These are phyloP conservation scores for Paramisgurnus dabryanus DNA, from an alignment of 2,113 vertebrate genomes.

Conservation along the genomic window DNA sequence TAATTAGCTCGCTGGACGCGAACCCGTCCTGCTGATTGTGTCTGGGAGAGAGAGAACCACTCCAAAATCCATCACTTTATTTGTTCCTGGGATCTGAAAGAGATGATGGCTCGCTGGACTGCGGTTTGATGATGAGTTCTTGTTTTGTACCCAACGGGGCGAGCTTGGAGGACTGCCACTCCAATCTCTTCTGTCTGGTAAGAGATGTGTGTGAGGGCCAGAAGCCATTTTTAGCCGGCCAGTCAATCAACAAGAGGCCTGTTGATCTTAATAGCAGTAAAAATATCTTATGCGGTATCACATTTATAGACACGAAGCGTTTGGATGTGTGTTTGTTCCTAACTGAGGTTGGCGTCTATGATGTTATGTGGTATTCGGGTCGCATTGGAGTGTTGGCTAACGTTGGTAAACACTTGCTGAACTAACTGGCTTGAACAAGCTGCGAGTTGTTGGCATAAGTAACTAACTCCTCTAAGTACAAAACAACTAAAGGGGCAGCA, in stretches of 20 bases:
- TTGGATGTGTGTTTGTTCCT: not conserved
- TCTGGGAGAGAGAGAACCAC: constrained; percentile 46
- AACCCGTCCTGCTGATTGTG: constrained; percentile 46
- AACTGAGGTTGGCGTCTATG: not conserved
- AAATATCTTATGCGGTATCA: not conserved
- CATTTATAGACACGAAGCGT: not conserved
- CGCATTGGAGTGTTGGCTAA: not conserved
- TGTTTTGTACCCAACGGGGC: constrained; percentile 99
- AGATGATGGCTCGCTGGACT: constrained; percentile 90
- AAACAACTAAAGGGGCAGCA: not conserved
- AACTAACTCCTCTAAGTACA: not conserved
- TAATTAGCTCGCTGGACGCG: constrained; percentile 60
- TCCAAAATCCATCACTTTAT: constrained; percentile 37
- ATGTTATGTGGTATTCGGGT: constrained; percentile 5
- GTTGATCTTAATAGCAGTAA: constrained; percentile 43
- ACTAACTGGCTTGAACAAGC: constrained; percentile 22
- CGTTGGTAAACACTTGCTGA: constrained; percentile 36
- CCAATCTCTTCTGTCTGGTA: constrained; percentile 99
- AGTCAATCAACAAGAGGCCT: constrained; percentile 65
- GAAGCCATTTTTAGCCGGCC: constrained; percentile 72
- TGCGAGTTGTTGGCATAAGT: constrained; percentile 34
- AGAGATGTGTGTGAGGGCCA: constrained; percentile 72
- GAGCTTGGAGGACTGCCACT: constrained; percentile 99
- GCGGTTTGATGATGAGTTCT: constrained; percentile 97
- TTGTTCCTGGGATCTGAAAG: constrained; percentile 83